Evolutionary conservation across 2,113 vertebrate genomes (phyloP), one percentile per base, ranked within the genome.

Genomic region (Centrocercus urophasianus): DNA sequence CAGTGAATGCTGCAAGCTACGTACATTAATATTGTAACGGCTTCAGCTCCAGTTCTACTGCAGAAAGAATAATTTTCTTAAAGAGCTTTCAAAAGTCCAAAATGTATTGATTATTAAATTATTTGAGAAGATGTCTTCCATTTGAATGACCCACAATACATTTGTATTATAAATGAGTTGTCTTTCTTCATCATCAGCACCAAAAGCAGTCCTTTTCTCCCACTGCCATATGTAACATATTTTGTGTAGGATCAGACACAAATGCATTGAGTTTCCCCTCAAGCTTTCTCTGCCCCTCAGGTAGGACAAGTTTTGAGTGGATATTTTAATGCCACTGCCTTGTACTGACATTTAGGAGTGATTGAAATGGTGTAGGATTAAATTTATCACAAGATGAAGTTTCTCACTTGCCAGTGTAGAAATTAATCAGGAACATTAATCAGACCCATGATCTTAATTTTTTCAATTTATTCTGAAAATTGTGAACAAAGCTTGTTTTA

Each of bases 401-500:
- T 92, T 86, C 64, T 43, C 18, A 66, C 82, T 57, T 94, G 16
- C 54, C 60, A 90, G 36, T 92, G 93, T 88, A 88, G 34, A 84
- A 86, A 85, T 88, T 94, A 95, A 78, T 84, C 81, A 95, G 83
- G 96, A 89, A 50, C 74, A 79, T 89, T 73, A 66, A 86, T 83
- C 48, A 92, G 50, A 84, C 3, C 1, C 7, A 13, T 50, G 42
- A n/a, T 78, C 32, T 86, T 84, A 32, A 30, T 20, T 93, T 87
- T 90, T 56, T 88, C 52, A 61, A 30, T 65, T 83, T 92, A 20
- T 63, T 94, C 73, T 67, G 22, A 69, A 95, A 94, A 85, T 54
- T 63, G 42, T 86, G 13, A 70, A 34, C 27, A 88, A 6, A 45
- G n/a, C 21, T 59, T 63, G 1, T 45, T 27, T 76, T 86, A 80